Conservation (phyloP, 2,888 invertebrate species). For the Protophormia terraenovae region DNA sequence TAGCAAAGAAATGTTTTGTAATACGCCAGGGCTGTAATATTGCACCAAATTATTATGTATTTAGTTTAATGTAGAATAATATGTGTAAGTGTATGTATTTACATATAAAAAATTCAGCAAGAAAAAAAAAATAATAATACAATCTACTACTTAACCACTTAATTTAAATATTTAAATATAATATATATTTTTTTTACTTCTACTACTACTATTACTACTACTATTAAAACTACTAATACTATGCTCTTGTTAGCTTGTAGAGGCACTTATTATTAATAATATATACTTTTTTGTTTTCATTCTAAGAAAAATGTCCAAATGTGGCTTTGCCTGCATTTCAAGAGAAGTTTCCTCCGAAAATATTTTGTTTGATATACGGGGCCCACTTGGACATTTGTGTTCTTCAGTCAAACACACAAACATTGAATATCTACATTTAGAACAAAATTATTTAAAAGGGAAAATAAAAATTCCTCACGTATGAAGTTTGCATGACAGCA, state of each 20-base stretch:
- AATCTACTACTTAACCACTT: conserved; percentile 63
- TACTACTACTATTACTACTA: conserved; percentile 40
- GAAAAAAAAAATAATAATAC: conserved; percentile 48
- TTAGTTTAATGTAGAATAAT: conserved; percentile 72
- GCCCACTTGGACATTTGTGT: conserved; percentile 63
- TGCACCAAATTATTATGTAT: conserved; percentile 75
- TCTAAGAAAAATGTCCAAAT: conserved; percentile 59
- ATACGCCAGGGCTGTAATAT: conserved; percentile 80
- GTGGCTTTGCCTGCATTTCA: conserved; percentile 23
- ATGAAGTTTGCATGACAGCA: conserved; percentile 64
- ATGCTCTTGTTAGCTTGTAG: conserved; percentile 65
- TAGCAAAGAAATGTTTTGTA: conserved; percentile 77
- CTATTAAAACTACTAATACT: conserved; percentile 46
- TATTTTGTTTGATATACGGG: conserved; percentile 7
- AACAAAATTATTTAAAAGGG: conserved; percentile 40
- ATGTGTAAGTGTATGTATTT: conserved; percentile 69
- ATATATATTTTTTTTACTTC: conserved; percentile 22
- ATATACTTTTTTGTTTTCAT: conserved; percentile 22
- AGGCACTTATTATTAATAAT: conserved; percentile 50
- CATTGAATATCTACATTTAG: conserved; percentile 47
- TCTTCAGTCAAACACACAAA: conserved; percentile 53
- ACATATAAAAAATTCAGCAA: conserved; percentile 55
- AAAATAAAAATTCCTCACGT: conserved; percentile 47
- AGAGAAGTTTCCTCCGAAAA: neutral
- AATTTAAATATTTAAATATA: conserved; percentile 42